Conservation (phyloP, 2,888 invertebrate species). For the Microctonus brassicae region DNA sequence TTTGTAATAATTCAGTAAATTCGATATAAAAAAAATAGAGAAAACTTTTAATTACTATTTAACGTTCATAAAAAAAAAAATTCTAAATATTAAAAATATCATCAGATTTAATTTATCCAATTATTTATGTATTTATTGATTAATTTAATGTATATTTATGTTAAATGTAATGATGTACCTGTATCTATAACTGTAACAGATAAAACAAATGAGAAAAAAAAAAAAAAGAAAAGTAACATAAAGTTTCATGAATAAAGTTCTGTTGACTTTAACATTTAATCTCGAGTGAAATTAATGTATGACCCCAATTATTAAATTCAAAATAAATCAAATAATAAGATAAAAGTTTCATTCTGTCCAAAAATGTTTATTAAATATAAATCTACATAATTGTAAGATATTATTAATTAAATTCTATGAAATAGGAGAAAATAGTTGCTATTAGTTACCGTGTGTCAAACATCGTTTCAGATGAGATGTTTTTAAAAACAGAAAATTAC, state of each 20-base stretch:
- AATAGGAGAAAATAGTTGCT: background rate
- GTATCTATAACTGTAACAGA: background rate
- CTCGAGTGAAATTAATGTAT: no score
- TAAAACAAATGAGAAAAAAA: background rate
- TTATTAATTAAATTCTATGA: no score
- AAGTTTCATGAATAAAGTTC: no score
- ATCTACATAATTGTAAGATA: background rate
- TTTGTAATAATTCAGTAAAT: background rate
- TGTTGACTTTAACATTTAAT: no score
- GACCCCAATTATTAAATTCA: background rate
- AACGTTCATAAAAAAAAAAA: background rate
- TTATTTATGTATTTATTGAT: constrained; percentile 9
- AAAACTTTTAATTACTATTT: background rate
- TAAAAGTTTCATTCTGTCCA: background rate
- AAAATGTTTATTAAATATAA: background rate
- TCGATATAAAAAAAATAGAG: background rate
- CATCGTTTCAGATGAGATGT: background rate
- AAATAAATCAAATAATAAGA: background rate
- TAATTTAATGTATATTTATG: background rate
- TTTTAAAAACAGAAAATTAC: background rate
- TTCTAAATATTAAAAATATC: background rate
- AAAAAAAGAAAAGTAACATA: background rate
- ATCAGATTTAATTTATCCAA: background rate
- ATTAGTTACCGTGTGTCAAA: background rate
- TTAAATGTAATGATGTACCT: constrained; percentile 5